These are phyloP conservation scores for Eulacestoma nigropectus DNA, from an alignment of 2,113 vertebrate species.

Conservation along the genomic window DNA sequence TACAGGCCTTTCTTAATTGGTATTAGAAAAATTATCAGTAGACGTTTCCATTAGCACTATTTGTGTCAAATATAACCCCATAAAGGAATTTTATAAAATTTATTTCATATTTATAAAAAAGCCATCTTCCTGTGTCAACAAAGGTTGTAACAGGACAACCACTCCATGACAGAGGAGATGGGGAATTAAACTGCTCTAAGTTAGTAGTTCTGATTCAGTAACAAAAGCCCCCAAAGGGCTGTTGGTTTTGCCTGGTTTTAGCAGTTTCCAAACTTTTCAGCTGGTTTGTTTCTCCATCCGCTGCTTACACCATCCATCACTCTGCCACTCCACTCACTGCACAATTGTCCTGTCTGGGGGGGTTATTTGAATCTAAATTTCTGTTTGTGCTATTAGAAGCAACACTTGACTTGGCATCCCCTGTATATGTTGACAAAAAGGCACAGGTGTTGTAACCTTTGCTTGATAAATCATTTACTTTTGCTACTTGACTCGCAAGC, in stretches of 20 bases:
- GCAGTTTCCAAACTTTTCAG: slow-evolving; percentile 11
- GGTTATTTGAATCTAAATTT: slow-evolving; percentile 68
- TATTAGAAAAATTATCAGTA: slow-evolving; percentile 12
- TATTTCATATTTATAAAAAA: background rate
- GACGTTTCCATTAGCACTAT: background rate
- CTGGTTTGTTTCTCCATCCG: background rate
- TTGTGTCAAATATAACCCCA: background rate
- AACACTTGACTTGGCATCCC: slow-evolving; percentile 58
- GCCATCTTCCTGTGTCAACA: background rate
- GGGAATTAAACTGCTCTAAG: background rate
- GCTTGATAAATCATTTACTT: slow-evolving; percentile 74
- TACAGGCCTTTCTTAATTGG: background rate
- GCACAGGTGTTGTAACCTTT: slow-evolving; percentile 70
- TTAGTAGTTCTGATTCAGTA: slow-evolving; percentile 20
- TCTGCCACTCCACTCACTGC: slow-evolving; percentile 19
- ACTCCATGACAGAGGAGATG: background rate
- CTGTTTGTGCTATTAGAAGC: slow-evolving; percentile 66
- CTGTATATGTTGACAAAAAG: slow-evolving; percentile 68
- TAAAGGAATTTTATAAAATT: background rate
- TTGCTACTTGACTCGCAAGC: slow-evolving; percentile 56
- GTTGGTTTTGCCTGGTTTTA: slow-evolving; percentile 17
- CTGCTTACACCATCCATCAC: slow-evolving; percentile 11
- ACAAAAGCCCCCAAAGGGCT: background rate
- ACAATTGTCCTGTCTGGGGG: slow-evolving; percentile 45
- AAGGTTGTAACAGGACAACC: background rate